Conservation (phyloP, 2,888 invertebrate genomes). For the Iselma pallidipennis region DNA sequence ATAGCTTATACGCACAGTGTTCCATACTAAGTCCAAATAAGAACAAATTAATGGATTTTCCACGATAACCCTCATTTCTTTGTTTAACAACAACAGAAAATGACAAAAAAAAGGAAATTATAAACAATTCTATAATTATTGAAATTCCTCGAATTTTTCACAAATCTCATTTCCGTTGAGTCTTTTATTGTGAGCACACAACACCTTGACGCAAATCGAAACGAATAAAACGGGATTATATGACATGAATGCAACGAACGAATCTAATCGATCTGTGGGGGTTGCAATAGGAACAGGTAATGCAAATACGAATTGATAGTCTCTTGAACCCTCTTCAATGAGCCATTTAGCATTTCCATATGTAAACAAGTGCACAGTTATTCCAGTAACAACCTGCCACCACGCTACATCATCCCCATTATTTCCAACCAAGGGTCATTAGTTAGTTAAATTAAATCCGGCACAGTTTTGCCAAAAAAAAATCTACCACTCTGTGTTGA, state of each 20-base stretch:
- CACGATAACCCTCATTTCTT: constrained; percentile 13
- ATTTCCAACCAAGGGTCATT: constrained; percentile 1
- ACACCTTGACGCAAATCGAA: constrained; percentile 17
- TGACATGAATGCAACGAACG: constrained; percentile 21
- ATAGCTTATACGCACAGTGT: constrained; percentile 49
- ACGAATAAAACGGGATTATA: constrained; percentile 25
- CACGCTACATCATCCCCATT: constrained; percentile 3
- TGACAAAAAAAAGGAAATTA: background rate
- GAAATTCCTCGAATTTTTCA: constrained; percentile 6
- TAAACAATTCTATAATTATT: background rate
- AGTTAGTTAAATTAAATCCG: constrained; percentile 3
- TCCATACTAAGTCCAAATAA: constrained; percentile 48
- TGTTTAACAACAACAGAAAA: background rate
- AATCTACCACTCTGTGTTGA: no score
- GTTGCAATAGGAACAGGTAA: constrained; percentile 17
- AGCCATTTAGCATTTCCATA: constrained; percentile 14
- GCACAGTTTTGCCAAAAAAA: background rate
- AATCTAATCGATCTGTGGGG: constrained; percentile 23
- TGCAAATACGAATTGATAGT: constrained; percentile 20
- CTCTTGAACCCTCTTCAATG: constrained; percentile 16
- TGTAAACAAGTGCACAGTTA: constrained; percentile 1
- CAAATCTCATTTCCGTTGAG: background rate
- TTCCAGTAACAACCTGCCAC: constrained; percentile 5
- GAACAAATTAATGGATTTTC: constrained; percentile 44
- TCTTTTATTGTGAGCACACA: background rate